Evolutionary conservation across 2,888 invertebrate species (phyloP), one percentile per base, ranked within the genome.

Genomic region (Beris chalybata): DNA sequence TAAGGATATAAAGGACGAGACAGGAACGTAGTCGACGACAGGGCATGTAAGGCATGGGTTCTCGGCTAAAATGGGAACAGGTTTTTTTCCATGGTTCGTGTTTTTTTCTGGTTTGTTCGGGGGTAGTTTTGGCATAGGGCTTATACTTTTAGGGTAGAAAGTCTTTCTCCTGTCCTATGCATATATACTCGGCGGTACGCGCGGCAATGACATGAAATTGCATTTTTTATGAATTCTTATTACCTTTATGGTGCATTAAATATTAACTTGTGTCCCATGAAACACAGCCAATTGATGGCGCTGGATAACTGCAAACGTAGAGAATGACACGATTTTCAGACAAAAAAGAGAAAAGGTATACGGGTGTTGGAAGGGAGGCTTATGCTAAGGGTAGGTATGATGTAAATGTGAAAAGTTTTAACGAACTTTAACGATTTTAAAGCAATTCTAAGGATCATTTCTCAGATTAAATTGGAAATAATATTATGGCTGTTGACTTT

Each of bases 191-290:
- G 59, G 4, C 29, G 59, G 29, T 59, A 67, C 64, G 66, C 65
- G 68, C 66, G 67, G 69, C 70, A 61, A 61, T 61, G 61, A 61
- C 61, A 61, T 61, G 55, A 71, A 71, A 73, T 73, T 73, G 73
- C 72, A 72, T 71, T 73, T 72, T 72, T 72, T 72, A 73, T 73
- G 73, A 72, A 73, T 73, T 73, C 71, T 73, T 73, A 73, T 73
- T 73, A 72, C 72, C 70, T 71, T 73, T 73, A 73, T 73, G 72
- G 71, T 69, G 71, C 72, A 71, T 73, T 73, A 72, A 73, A 84
- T 84, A 84, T 84, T 84, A 84, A 84, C 82, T 83, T 74, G 72
- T 71, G 71, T 72, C 70, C 71, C 71, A 71, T 69, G 67, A 67
- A 69, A 57, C 67, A 67, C 68, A 67, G 67, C 69, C 70, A 65